Conservation (phyloP, 2,888 invertebrate species). For the Drosophila ustulata region DNA sequence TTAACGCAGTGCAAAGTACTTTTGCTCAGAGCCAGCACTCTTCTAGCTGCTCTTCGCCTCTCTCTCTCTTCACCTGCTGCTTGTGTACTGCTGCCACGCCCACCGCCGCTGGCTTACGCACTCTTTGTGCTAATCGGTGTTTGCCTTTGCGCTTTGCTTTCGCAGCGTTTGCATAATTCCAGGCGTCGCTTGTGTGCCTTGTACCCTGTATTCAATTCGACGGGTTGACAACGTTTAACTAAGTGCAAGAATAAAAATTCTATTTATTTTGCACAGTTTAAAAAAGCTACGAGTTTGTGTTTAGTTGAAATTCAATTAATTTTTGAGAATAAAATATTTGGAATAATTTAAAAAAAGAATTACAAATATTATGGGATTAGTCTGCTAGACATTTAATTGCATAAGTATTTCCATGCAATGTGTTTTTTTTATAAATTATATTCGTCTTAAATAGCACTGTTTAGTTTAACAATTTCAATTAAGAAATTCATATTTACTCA, state of each 20-base stretch:
- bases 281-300: not conserved
- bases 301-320: not conserved
- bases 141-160: slow-evolving; percentile 61
- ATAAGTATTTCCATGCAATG: no score
- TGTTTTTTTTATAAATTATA: no score
- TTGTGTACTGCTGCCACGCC: slow-evolving; percentile 1
- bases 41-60: not conserved
- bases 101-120: slow-evolving; percentile 45
- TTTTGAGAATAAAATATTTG: not conserved
- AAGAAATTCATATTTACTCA: not conserved
- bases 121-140: slow-evolving; percentile 68
- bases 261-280: not conserved
- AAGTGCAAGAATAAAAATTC: not conserved
- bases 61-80: not conserved
- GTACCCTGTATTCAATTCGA: slow-evolving; percentile 29
- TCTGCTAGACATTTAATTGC: no score
- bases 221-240: not conserved
- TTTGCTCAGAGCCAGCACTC: slow-evolving; percentile 6
- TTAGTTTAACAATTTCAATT: not conserved
- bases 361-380: no score
- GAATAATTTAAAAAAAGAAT: no score
- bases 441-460: not conserved
- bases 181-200: slow-evolving; percentile 11
- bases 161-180: slow-evolving; percentile 68
- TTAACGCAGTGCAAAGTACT: slow-evolving; percentile 64